phyloP scores from a whole-genome alignment of 1,140 invertebrate species.

The Thalassaphorura encarpata region DNA sequence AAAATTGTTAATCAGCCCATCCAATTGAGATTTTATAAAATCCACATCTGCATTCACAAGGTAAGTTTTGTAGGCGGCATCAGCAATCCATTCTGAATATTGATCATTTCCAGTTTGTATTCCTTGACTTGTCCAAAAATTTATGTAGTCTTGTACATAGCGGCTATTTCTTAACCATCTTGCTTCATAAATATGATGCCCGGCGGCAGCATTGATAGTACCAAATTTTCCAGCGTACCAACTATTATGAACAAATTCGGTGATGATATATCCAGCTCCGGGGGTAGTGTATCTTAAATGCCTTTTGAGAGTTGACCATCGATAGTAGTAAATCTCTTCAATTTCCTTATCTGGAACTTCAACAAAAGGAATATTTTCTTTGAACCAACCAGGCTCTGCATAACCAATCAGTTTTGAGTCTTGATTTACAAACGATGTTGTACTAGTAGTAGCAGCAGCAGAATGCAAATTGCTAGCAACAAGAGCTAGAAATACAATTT shows the following conservation, averaged over 20 bases:
- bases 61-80: conserved; percentile 16
- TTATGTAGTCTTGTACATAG: conserved; percentile 28
- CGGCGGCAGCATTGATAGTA: conserved; percentile 28
- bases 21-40: conserved; percentile 23
- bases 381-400: conserved; percentile 24
- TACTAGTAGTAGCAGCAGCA: too few species aligned
- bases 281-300: conserved; percentile 28
- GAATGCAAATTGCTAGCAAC: too few species aligned
- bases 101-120: conserved; percentile 11
- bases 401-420: conserved; percentile 16
- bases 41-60: conserved; percentile 18
- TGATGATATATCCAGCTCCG: conserved; percentile 24
- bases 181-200: conserved; percentile 29
- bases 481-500: too few species aligned
- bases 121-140: conserved; percentile 28
- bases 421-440: conserved; percentile 17
- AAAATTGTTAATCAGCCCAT: conserved; percentile 19
- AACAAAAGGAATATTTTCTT: conserved; percentile 29
- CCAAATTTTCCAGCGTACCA: conserved; percentile 25
- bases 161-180: conserved; percentile 21
- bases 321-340: conserved; percentile 29
- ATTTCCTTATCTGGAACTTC: conserved; percentile 26
- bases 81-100: conserved; percentile 31
- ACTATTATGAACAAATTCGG: conserved; percentile 28
- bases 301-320: conserved; percentile 23